These are phyloP conservation scores for Gryllus longicercus DNA, from an alignment of 2,888 invertebrate species.

Conservation along the genomic window DNA sequence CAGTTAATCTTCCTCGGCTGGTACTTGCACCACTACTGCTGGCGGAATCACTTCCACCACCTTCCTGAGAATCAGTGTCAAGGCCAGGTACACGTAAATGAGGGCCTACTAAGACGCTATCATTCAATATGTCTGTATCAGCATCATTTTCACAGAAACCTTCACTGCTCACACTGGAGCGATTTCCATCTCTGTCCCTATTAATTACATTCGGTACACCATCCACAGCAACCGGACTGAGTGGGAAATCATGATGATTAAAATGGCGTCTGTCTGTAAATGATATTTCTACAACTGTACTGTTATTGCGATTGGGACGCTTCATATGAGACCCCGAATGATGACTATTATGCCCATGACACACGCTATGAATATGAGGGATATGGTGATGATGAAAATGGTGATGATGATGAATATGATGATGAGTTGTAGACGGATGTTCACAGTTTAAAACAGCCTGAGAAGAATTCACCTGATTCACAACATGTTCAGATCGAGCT, in stretches of 20 bases:
- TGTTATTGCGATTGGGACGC: slow-evolving; percentile 29
- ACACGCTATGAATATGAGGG: slow-evolving; percentile 32
- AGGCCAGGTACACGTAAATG: slow-evolving; percentile 45
- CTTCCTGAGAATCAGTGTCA: slow-evolving; percentile 55
- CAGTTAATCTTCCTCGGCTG: slow-evolving; percentile 17
- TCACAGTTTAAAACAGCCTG: slow-evolving; percentile 80
- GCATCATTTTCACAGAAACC: slow-evolving; percentile 94
- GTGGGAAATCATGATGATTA: slow-evolving; percentile 45
- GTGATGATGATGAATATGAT: slow-evolving; percentile 43
- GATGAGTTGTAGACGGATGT: slow-evolving; percentile 49
- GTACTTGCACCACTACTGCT: slow-evolving; percentile 41
- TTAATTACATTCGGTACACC: slow-evolving; percentile 25
- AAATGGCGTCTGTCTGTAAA: slow-evolving; percentile 46
- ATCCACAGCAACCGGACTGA: slow-evolving; percentile 23
- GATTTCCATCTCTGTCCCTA: slow-evolving; percentile 63
- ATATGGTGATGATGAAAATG: slow-evolving; percentile 42
- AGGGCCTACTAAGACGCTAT: slow-evolving; percentile 32
- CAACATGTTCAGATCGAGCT: slow-evolving; percentile 29
- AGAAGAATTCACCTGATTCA: slow-evolving; percentile 59
- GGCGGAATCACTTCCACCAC: slow-evolving; percentile 60
- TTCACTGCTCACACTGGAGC: slow-evolving; percentile 92
- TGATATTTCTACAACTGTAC: slow-evolving; percentile 33
- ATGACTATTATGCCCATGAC: slow-evolving; percentile 40
- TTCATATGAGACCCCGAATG: slow-evolving; percentile 44
- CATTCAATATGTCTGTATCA: slow-evolving; percentile 49